Conservation (phyloP, 2,888 invertebrate species). For the Rhamnusium bicolor region DNA sequence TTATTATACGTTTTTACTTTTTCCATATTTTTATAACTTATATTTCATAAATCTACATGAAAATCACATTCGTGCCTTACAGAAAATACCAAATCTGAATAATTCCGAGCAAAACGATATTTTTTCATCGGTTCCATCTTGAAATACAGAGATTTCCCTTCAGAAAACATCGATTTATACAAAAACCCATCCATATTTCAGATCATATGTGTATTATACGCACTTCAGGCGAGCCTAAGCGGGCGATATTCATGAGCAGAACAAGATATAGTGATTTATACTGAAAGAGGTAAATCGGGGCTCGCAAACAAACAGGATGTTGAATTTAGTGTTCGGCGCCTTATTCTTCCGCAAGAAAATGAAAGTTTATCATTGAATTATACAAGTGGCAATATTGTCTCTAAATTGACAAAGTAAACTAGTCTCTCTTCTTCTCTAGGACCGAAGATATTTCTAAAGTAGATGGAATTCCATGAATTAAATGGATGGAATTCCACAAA, state of each 20-base stretch:
- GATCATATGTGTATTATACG: slow-evolving; percentile 63
- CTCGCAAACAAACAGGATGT: background rate
- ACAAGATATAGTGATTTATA: slow-evolving; percentile 58
- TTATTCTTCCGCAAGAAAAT: background rate
- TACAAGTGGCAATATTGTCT: slow-evolving; percentile 2
- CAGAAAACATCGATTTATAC: slow-evolving; percentile 34
- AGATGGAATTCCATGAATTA: no score
- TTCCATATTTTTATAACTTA: background rate
- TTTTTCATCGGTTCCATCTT: slow-evolving; percentile 17
- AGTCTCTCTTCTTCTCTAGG: background rate
- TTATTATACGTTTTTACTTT: slow-evolving; percentile 1
- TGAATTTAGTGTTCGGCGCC: background rate
- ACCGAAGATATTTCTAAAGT: no score
- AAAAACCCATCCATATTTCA: slow-evolving; percentile 60
- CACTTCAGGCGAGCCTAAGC: slow-evolving; percentile 56
- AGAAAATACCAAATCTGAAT: slow-evolving; percentile 30
- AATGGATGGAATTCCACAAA: no score
- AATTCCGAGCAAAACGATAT: slow-evolving; percentile 31
- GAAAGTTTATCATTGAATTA: background rate
- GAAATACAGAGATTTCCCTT: slow-evolving; percentile 35
- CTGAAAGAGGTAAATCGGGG: slow-evolving; percentile 46
- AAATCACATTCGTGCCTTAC: slow-evolving; percentile 22
- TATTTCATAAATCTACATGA: slow-evolving; percentile 31
- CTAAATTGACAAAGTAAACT: background rate
- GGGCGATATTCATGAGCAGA: slow-evolving; percentile 59